Conservation (phyloP, 1,140 invertebrate species). For the Drosophila melanogaster region DNA sequence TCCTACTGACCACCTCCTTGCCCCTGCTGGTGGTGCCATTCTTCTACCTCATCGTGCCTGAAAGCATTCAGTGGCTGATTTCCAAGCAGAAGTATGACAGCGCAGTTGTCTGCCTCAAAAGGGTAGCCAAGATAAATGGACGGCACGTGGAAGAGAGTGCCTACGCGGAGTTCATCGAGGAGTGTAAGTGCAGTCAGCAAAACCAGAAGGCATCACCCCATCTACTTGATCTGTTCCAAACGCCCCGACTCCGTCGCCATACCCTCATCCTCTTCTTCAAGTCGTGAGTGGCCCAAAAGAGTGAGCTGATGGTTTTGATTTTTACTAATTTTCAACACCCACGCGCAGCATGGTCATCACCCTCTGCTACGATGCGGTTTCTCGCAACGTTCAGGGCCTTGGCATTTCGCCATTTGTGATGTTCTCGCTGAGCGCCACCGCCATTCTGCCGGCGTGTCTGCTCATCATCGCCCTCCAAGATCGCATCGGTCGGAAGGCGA, state of each 20-base stretch:
- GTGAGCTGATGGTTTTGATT: neutral
- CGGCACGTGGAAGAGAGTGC: conserved; percentile 83
- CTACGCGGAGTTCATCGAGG: conserved; percentile 81
- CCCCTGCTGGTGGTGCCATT: conserved; percentile 85
- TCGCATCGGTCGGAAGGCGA: conserved; percentile 86
- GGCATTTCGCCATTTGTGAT: conserved; percentile 86
- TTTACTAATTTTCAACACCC: conserved; percentile 19
- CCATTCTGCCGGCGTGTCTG: conserved; percentile 86
- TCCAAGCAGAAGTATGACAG: conserved; percentile 85
- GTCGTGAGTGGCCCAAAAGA: conserved; percentile 85
- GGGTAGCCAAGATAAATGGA: conserved; percentile 86
- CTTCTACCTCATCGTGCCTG: conserved; percentile 86
- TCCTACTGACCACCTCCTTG: conserved; percentile 85
- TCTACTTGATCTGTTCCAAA: conserved; percentile 77
- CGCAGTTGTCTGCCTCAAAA: conserved; percentile 85
- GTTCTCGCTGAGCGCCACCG: conserved; percentile 86
- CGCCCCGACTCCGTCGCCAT: conserved; percentile 85
- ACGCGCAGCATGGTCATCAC: conserved; percentile 86
- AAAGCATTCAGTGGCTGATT: conserved; percentile 88
- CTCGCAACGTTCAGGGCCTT: conserved; percentile 87
- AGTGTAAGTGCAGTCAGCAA: conserved; percentile 70
- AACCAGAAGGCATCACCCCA: conserved; percentile 52
- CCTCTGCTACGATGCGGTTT: conserved; percentile 87
- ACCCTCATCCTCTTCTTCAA: conserved; percentile 86
- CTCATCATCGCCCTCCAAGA: conserved; percentile 86